Base-by-base conservation (phyloP, 1,140 invertebrate genomes). In the Schlechtendalia chinensis region DNA sequence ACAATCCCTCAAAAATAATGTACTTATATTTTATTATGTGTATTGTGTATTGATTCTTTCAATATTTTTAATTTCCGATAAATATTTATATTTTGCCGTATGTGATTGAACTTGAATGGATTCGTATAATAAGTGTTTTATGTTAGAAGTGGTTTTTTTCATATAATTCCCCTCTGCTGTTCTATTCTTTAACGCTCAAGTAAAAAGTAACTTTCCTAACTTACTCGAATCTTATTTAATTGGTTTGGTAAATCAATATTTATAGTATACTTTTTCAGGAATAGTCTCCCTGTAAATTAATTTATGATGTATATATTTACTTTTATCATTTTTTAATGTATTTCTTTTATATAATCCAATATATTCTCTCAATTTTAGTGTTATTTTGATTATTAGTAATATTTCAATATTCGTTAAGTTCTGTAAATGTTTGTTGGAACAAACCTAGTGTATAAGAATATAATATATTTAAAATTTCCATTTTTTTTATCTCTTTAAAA, bases 341-440 rank as follows among this genome's bases (percentile, higher is more conserved):
- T 50, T 14, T 1, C n/a, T n/a, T n/a, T n/a, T n/a, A 50, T 12
- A 8, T 12, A 50, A 12, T 50, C 1, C 5, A 50, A 29, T 27
- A 54, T 63, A 17, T 29, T 72, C 47, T 53, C 10, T 72, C 16
- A 54, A 29, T 27, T n/a, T 22, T 53, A 72, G 17, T 3, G 0
- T n/a, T 50, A 19, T 32, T n/a, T 32, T 29, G 17, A 29, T 54
- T 54, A 29, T 19, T 53, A 12, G 4, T 6, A 27, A 53, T 53
- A 71, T 19, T 71, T 1, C 53, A 54, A 53, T 14, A 53, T 71
- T 71, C n/a, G 24, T 72, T 54, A 54, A 72, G 16, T 54, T 53
- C 24, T 54, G 17, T 24, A 19, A 24, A 24, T 16, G n/a, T 71
- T 29, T 53, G 10, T 54, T 72, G 10, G 10, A 54, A 54, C 24